phyloP scores from a whole-genome alignment of 2,797 vertebrate species.

The Pseudomugil gertrudae region DNA sequence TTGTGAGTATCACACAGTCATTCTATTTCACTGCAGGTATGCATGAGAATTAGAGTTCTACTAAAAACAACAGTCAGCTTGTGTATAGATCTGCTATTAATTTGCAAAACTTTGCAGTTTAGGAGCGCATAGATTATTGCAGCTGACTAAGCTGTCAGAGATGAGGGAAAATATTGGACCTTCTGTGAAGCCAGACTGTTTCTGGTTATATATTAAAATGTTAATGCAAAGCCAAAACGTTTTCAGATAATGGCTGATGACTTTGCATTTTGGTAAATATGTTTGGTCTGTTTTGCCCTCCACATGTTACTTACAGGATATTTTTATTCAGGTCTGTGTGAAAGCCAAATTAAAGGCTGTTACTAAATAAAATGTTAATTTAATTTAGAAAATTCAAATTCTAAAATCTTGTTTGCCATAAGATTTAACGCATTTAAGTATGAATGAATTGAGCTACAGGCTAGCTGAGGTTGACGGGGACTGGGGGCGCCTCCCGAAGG shows the following conservation, averaged over 20 bases:
- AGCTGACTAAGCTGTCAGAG: neutral
- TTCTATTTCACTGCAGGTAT: neutral
- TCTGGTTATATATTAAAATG: neutral
- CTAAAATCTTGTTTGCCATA: neutral
- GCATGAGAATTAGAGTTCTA: neutral
- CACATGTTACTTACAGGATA: too few relatives aligned
- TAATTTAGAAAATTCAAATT: neutral
- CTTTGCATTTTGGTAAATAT: neutral
- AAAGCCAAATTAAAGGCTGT: neutral
- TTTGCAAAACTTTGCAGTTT: neutral
- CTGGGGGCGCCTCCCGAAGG: too few relatives aligned
- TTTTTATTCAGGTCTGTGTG: too few relatives aligned
- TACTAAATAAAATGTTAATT: neutral
- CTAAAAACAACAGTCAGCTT: neutral
- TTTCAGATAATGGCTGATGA: neutral
- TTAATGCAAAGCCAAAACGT: neutral
- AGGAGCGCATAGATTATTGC: neutral
- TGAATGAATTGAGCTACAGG: neutral
- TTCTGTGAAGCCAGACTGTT: neutral
- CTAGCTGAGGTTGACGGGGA: neutral
- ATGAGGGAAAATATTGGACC: neutral
- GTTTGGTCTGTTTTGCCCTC: neutral
- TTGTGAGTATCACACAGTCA: conserved; percentile 84
- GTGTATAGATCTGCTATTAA: neutral
- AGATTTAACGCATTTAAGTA: neutral